A percentile compares a stretch with the other conserved stretches of the same genome.
These are phyloP conservation scores for Calliopum simillimum DNA, from an alignment of 2,888 invertebrate species.

Conservation along the genomic window DNA sequence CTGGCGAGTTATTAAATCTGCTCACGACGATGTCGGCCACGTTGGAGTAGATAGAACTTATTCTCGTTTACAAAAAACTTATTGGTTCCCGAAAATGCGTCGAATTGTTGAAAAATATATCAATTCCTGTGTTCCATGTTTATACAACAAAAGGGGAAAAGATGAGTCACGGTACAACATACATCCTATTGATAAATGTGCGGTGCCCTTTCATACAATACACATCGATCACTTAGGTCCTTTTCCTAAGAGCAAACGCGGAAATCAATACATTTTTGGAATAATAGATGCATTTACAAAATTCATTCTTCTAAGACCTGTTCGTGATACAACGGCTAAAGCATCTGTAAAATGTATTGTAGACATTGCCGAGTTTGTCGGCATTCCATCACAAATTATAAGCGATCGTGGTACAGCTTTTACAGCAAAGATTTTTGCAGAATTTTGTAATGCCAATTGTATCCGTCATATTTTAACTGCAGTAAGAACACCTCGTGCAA, in stretches of 20 bases:
- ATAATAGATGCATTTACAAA: constrained; percentile 35
- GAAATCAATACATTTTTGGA: constrained; percentile 36
- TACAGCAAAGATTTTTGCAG: constrained; percentile 37
- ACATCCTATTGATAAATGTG: constrained; percentile 34
- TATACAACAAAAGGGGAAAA: constrained; percentile 37
- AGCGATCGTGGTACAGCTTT: constrained; percentile 38
- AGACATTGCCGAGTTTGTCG: constrained; percentile 34
- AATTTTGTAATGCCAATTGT: constrained; percentile 24
- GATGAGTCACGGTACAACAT: constrained; percentile 37
- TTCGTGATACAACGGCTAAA: constrained; percentile 35
- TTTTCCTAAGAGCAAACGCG: constrained; percentile 50
- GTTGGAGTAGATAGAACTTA: constrained; percentile 36
- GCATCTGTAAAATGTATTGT: constrained; percentile 24
- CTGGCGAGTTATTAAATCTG: constrained; percentile 36
- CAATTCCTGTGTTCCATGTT: constrained; percentile 38
- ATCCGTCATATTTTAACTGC: constrained; percentile 39
- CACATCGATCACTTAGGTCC: constrained; percentile 58
- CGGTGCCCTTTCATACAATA: constrained; percentile 53
- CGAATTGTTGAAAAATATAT: constrained; percentile 38
- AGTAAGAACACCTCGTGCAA: constrained; percentile 40
- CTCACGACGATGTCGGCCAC: constrained; percentile 39
- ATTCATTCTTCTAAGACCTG: constrained; percentile 37
- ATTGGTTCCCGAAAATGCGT: constrained; percentile 32
- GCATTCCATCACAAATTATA: constrained; percentile 33
- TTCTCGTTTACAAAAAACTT: constrained; percentile 11